Conservation (phyloP, 2,797 vertebrate genomes). For the Xiphophorus birchmanni region DNA sequence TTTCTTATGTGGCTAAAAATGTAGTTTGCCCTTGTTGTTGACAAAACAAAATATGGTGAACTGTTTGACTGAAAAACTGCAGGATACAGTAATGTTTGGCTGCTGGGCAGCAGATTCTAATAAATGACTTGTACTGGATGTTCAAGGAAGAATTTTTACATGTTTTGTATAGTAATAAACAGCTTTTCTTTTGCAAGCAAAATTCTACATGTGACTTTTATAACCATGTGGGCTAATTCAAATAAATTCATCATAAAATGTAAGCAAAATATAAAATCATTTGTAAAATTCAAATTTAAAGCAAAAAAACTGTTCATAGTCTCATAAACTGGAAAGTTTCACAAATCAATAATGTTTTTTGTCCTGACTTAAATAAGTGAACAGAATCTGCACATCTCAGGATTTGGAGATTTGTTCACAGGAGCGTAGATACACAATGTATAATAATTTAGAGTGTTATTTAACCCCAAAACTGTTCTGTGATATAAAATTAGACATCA, state of each 20-base stretch:
- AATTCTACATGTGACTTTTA: slow-evolving; percentile 16
- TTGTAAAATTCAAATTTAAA: background rate
- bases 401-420: background rate
- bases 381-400: background rate
- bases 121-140: slow-evolving; percentile 28
- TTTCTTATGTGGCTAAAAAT: slow-evolving; percentile 29
- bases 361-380: background rate
- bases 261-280: background rate
- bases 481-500: background rate
- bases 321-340: background rate
- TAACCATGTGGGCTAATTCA: background rate
- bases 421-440: background rate
- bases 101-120: slow-evolving; percentile 68
- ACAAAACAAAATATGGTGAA: slow-evolving; percentile 2
- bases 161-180: slow-evolving; percentile 60
- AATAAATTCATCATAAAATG: background rate
- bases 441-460: background rate
- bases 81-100: slow-evolving; percentile 46
- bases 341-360: background rate
- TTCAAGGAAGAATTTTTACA: slow-evolving; percentile 25
- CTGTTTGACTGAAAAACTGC: slow-evolving; percentile 36
- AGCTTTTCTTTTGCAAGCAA: slow-evolving; percentile 33
- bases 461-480: background rate
- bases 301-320: background rate
- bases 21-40: slow-evolving; percentile 10